Percentiles rank a stretch among this genome's conserved stretches.
Evolutionary conservation across 2,888 invertebrate species (phyloP).

Genomic region (Selenia dentaria): DNA sequence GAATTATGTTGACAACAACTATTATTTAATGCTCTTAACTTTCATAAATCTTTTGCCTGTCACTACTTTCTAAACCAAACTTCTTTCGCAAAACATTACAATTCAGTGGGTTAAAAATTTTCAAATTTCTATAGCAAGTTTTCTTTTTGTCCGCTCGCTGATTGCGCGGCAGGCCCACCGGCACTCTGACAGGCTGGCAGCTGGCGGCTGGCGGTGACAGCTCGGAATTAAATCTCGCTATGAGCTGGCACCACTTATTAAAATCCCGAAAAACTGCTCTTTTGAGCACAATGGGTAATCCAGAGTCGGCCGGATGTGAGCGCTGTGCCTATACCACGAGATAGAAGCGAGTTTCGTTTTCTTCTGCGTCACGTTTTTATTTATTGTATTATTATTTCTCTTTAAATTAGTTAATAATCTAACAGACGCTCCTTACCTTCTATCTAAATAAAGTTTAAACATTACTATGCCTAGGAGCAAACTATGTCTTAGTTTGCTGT

Average conservation of each 20-base stretch:
- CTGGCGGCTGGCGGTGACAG: constrained; percentile 59
- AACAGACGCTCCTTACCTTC: too few species aligned
- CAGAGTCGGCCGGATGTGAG: constrained; percentile 19
- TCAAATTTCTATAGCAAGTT: constrained; percentile 22
- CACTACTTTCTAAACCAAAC: constrained; percentile 1
- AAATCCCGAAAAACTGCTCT: constrained; percentile 72
- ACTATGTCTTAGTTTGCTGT: too few species aligned
- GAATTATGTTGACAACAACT: too few species aligned
- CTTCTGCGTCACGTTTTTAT: too few species aligned
- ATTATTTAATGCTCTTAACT: too few species aligned
- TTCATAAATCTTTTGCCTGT: too few species aligned
- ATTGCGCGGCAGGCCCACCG: constrained; percentile 15
- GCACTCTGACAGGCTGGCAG: neutral
- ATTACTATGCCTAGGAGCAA: too few species aligned
- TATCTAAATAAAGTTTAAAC: too few species aligned
- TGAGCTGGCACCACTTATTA: constrained; percentile 60
- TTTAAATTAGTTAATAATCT: too few species aligned
- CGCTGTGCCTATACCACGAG: constrained; percentile 5
- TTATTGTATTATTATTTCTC: too few species aligned
- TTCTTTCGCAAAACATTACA: neutral
- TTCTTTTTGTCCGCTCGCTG: constrained; percentile 30
- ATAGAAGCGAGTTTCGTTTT: constrained; percentile 5
- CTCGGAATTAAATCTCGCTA: constrained; percentile 64
- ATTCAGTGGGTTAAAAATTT: constrained; percentile 15
- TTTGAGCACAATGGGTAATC: constrained; percentile 65